Base-by-base conservation (phyloP, 1,140 invertebrate genomes). In the Lordiphosa stackelbergi region DNA sequence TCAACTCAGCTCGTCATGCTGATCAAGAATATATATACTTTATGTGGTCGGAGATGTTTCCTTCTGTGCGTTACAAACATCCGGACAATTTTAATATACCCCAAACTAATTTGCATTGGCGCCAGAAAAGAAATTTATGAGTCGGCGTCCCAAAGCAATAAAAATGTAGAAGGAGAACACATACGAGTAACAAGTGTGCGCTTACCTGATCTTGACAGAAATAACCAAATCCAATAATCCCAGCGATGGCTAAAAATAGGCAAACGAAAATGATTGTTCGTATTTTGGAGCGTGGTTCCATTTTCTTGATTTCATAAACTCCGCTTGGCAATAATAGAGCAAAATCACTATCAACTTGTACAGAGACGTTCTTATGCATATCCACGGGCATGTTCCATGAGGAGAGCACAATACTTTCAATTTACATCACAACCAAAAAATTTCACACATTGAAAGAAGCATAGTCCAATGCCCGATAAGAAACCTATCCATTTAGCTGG, bases 151-250 rank as follows among this genome's bases (percentile, higher is more conserved):
- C 28, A 2, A 49, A 24, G 42, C 43, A 53, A 60, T 53, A 42
- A 37, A 48, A 47, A 73, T 60, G 42, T 45, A 19, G 19, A 3
- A 19, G 3, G 19, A 19, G 19, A 8, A 31, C 28, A 31, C 28
- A 31, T 31, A 31, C 22, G 5, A 24, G 22, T 24, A 24, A 24
- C 22, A 31, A 31, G 5, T 31, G 5, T 31, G 78, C 87, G 78
- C 87, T 88, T 74, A 93, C 92, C 90, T 94, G 93, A 85, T 96
- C 94, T 53, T 95, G 93, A 87, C 94, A 96, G 74, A 95, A 95
- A 88, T 95, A 96, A 66, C 95, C 94, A 79, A 96, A 93, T 81
- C 94, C 95, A 56, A 96, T 90, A 87, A 96, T 95, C 48, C 94
- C 94, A 78, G 93, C 93, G 22, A 95, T 88, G 63, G 93, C 93